A percentile compares a stretch with the other conserved stretches of the same genome.
phyloP scores from a whole-genome alignment of 1,140 invertebrate genomes.

The Eriosoma lanigerum region DNA sequence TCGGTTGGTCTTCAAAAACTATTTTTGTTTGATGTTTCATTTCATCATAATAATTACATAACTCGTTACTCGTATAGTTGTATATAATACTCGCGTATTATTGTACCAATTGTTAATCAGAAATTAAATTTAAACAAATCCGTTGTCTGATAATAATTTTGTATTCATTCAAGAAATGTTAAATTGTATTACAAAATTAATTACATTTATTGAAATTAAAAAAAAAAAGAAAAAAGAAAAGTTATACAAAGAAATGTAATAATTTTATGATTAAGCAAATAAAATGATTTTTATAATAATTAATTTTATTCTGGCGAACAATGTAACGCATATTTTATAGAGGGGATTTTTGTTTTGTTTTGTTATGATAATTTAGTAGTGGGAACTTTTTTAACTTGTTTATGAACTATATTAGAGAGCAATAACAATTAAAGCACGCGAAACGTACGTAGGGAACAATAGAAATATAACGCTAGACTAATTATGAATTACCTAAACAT shows the following conservation, averaged over 20 bases:
- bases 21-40: too few relatives aligned
- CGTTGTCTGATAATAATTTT: neutral
- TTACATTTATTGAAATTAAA: neutral
- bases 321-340: constrained; percentile 28
- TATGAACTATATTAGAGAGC: neutral
- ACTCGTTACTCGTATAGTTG: too few relatives aligned
- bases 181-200: constrained; percentile 10
- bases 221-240: neutral
- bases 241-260: neutral
- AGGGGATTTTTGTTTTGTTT: neutral
- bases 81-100: too few relatives aligned
- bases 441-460: neutral
- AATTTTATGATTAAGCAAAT: constrained; percentile 27
- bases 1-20: too few relatives aligned
- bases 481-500: constrained; percentile 26
- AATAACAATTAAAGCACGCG: constrained; percentile 16
- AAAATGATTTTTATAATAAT: constrained; percentile 28
- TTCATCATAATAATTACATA: too few relatives aligned
- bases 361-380: constrained; percentile 25
- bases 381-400: constrained; percentile 15
- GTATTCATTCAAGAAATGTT: neutral
- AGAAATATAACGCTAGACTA: neutral
- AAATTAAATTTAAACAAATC: neutral
- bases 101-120: neutral
- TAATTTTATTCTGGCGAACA: neutral